Base-by-base conservation (phyloP, 2,113 vertebrate genomes). In the Camarhynchus parvulus region DNA sequence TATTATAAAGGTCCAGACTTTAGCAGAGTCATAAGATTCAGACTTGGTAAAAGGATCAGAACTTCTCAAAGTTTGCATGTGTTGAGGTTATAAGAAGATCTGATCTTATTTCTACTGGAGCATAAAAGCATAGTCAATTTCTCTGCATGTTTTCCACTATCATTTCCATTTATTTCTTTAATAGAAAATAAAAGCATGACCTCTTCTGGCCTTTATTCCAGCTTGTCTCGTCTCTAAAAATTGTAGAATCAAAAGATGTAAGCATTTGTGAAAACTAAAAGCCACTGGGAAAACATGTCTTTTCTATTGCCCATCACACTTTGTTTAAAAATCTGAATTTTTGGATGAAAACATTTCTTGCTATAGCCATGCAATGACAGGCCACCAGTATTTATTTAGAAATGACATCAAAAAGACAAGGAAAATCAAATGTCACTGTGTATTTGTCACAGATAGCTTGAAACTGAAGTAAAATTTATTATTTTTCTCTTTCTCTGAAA, bases 401-500 rank as follows among this genome's bases (percentile, higher is more conserved):
- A 81, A 24, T 67, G 72, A 46, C 90, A 95, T 94, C 87, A 96
- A 90, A 94, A 95, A 95, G 90, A 83, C 78, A 90, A 83, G 84
- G 50, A 91, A 42, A 96, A 94, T 92, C 63, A 93, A 90, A 52
- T 80, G 91, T 90, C 96, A 70, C 42, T 80, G 56, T 58, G 30
- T 53, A 77, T 96, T 96, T 95, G 87, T 91, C 84, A 91, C 59
- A 95, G 53, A 93, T 77, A 92, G 41, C 74, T 94, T 94, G 77
- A 88, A 96, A 96, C 35, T 37, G 17, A 87, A 92, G 27, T 67
- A 17, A 84, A 94, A 89, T 89, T 86, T 92, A 67, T 93, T 90
- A 39, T 94, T 95, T 92, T 72, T 81, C 55, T 52, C 20, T 80
- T 81, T 82, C 70, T 91, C 70, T 87, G 62, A 91, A 92, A 83